Conservation (phyloP, 2,113 vertebrate species). For the Atherinomorus stipes region DNA sequence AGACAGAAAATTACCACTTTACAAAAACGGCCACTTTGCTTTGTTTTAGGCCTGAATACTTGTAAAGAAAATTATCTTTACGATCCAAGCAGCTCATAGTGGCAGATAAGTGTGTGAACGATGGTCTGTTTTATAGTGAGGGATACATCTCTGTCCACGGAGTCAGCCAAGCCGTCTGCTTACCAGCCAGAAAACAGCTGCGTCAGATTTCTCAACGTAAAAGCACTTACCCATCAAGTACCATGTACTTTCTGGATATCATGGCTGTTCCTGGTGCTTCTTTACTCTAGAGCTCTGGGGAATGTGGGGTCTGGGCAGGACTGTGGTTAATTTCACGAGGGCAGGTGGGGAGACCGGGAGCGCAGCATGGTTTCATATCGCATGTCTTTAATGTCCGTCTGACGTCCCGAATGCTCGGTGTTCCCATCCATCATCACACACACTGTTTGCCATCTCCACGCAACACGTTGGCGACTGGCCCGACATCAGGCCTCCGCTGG, state of each 20-base stretch:
- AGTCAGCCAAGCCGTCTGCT: constrained; percentile 1
- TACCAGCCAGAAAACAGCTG: constrained; percentile 9
- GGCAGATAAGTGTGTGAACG: constrained; percentile 1
- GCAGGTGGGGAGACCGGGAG: constrained; percentile 41
- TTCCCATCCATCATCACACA: constrained; percentile 45
- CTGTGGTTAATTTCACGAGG: constrained; percentile 40
- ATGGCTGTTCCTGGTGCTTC: constrained; percentile 24
- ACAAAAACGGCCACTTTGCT: too few species aligned
- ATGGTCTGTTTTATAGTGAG: constrained; percentile 2
- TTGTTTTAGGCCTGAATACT: not conserved
- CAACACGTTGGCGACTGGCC: too few species aligned
- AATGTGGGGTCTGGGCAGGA: constrained; percentile 43
- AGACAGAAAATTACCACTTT: constrained; percentile 12
- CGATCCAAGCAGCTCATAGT: not conserved
- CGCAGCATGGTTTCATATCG: constrained; percentile 44
- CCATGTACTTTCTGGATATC: constrained; percentile 28
- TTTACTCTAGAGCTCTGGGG: constrained; percentile 43
- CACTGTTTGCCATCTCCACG: constrained; percentile 39
- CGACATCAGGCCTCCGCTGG: too few species aligned
- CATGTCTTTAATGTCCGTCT: constrained; percentile 57
- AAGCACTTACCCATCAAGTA: constrained; percentile 18
- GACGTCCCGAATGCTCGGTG: constrained; percentile 41
- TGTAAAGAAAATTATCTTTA: too few species aligned
- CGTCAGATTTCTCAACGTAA: constrained; percentile 6
- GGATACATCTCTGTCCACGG: not conserved